These are phyloP conservation scores for Strix uralensis DNA, from an alignment of 2,113 vertebrate genomes.

Conservation along the genomic window DNA sequence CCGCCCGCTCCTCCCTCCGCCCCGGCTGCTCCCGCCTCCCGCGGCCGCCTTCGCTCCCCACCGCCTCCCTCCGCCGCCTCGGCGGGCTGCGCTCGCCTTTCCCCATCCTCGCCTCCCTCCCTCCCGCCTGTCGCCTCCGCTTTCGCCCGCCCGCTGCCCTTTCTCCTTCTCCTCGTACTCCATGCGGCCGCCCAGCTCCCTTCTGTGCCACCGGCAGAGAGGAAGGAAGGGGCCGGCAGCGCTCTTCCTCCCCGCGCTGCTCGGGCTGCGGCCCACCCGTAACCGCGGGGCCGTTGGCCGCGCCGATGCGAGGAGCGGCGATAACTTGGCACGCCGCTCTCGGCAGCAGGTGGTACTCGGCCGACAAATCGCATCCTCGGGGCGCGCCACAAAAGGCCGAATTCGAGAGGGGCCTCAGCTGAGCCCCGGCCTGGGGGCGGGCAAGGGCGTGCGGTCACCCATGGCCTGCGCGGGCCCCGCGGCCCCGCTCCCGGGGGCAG, in stretches of 20 bases:
- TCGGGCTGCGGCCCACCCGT: background rate
- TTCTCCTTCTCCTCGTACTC: background rate
- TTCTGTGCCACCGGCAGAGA: background rate
- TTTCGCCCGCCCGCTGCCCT: background rate
- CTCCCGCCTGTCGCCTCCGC: background rate
- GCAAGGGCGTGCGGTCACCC: background rate
- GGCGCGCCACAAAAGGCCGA: accelerated
- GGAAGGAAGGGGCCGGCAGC: background rate
- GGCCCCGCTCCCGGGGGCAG: no score
- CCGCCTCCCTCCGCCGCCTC: background rate
- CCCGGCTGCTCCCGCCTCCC: background rate
- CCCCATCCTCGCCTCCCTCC: background rate
- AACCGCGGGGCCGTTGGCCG: background rate
- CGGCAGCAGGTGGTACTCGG: background rate
- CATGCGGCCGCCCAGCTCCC: background rate
- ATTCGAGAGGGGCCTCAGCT: background rate
- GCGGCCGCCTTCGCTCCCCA: background rate
- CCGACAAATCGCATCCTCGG: no score
- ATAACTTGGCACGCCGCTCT: background rate
- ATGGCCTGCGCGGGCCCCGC: no score
- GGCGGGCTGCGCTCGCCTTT: background rate
- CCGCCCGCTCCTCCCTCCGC: background rate
- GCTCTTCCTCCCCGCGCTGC: background rate
- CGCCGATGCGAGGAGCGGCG: accelerated
- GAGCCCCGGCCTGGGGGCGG: accelerated